These are phyloP conservation scores for Drepana falcataria DNA, from an alignment of 2,888 invertebrate species.

Conservation along the genomic window DNA sequence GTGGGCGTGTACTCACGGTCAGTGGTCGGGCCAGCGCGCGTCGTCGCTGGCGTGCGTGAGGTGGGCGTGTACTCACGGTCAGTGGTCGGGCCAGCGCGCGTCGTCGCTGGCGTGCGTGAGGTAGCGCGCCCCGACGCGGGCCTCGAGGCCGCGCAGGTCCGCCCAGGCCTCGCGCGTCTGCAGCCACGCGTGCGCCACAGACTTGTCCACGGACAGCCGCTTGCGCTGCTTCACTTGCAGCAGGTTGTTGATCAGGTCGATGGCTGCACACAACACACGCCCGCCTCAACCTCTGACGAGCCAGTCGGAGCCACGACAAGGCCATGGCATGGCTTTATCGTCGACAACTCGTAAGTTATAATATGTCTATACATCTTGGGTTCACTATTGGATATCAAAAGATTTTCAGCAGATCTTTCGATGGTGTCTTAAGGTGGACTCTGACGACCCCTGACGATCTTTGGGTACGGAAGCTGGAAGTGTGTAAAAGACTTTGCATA, in stretches of 20 bases:
- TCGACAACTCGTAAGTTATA: no score
- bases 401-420: no score
- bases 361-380: no score
- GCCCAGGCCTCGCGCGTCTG: constrained; percentile 98
- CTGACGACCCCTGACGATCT: no score
- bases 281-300: no score
- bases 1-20: constrained; percentile 9
- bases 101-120: constrained; percentile 67
- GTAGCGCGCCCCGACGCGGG: constrained; percentile 54
- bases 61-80: constrained; percentile 25
- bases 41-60: constrained; percentile 74
- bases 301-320: no score
- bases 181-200: constrained; percentile 95
- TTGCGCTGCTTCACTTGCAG: constrained; percentile 98
- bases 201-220: constrained; percentile 97
- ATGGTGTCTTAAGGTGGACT: no score
- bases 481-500: no score
- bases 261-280: constrained; percentile 84
- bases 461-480: no score
- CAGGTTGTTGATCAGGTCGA: constrained; percentile 98
- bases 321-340: no score
- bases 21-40: constrained; percentile 6
- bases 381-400: no score
- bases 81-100: constrained; percentile 35
- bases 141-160: constrained; percentile 93